A percentile compares a stretch with the other conserved stretches of the same genome.
Conservation (phyloP, 2,113 vertebrate species). For the Pampusana beccarii region DNA sequence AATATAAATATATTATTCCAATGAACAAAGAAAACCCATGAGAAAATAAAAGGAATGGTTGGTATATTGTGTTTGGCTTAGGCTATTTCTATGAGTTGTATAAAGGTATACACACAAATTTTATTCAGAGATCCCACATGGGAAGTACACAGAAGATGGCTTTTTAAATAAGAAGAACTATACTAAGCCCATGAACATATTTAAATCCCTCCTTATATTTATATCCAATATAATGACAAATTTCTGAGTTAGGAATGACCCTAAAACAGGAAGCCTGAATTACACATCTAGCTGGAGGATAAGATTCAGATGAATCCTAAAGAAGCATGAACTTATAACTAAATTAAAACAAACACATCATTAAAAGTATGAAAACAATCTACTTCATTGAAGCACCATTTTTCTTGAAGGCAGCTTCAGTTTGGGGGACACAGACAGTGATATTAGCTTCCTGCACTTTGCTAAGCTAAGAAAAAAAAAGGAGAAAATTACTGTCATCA, state of each 20-base stretch:
- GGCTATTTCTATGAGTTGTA: background rate
- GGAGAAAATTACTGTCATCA: background rate
- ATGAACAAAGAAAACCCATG: background rate
- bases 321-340: slow-evolving; percentile 12
- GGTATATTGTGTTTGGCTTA: background rate
- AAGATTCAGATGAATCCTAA: slow-evolving; percentile 1
- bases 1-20: background rate
- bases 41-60: background rate
- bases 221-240: background rate
- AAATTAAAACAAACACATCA: slow-evolving; percentile 50
- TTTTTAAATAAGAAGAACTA: background rate
- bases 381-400: background rate
- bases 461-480: background rate
- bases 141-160: background rate
- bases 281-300: background rate
- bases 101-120: background rate
- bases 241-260: slow-evolving; percentile 1
- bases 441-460: background rate
- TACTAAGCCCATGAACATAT: background rate
- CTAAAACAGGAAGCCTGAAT: background rate
- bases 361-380: slow-evolving; percentile 22
- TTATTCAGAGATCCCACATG: background rate
- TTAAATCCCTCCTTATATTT: background rate
- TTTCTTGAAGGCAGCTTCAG: background rate
- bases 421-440: background rate